Percentiles rank a stretch among this genome's conserved stretches.
Conservation (phyloP, 1,140 invertebrate genomes). For the Drosophila trapezifrons region DNA sequence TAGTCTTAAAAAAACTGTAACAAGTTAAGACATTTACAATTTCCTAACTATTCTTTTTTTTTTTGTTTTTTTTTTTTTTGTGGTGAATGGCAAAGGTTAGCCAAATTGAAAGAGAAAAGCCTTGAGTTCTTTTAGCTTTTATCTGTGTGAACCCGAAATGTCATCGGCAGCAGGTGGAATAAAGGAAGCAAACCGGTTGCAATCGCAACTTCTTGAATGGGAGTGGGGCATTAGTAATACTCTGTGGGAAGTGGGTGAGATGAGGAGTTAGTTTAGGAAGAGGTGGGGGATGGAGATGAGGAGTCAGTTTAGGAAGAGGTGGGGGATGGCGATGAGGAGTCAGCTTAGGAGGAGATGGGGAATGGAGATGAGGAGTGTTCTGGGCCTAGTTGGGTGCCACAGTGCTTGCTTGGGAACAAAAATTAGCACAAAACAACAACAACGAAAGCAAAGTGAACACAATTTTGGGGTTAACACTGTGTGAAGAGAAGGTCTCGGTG, state of each 20-base stretch:
- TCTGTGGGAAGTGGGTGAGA: conserved; percentile 35
- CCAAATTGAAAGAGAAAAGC: conserved; percentile 31
- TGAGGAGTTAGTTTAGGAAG: conserved; percentile 1
- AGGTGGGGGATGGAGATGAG: conserved; percentile 4
- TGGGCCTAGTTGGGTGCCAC: conserved; percentile 5
- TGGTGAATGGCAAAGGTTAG: conserved; percentile 36
- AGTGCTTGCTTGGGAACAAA: conserved; percentile 15
- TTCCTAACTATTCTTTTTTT: conserved; percentile 1
- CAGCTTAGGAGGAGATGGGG: background rate
- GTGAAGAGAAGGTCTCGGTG: conserved; percentile 12
- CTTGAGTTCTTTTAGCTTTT: conserved; percentile 43
- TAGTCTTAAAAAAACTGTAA: background rate
- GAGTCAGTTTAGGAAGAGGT: background rate
- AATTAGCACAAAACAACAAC: conserved; percentile 43
- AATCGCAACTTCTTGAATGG: conserved; percentile 29
- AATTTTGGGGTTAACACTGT: conserved; percentile 27
- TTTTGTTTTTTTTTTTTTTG: background rate
- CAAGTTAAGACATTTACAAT: background rate
- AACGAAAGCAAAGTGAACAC: conserved; percentile 30
- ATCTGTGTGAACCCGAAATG: conserved; percentile 41
- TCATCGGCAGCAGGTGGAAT: conserved; percentile 39
- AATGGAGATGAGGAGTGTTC: conserved; percentile 10
- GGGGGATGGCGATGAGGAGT: conserved; percentile 11
- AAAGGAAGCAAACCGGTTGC: conserved; percentile 43
- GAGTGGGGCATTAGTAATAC: conserved; percentile 16